Percentiles rank a stretch among this genome's conserved stretches.
Evolutionary conservation across 1,140 invertebrate genomes (phyloP).

Genomic region (Procambarus virginalis): DNA sequence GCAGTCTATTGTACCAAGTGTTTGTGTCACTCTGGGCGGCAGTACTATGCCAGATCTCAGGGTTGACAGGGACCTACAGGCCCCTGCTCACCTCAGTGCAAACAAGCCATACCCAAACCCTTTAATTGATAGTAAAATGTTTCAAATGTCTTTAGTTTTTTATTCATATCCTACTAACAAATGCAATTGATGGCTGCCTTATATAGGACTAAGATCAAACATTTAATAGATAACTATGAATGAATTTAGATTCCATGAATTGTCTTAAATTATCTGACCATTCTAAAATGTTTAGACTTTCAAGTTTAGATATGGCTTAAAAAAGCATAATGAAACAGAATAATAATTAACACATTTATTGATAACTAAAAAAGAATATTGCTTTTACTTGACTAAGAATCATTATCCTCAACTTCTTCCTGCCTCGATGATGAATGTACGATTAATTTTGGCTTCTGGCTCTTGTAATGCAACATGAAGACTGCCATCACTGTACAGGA

Average conservation of each 20-base stretch:
- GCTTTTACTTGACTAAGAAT: slow-evolving; percentile 20
- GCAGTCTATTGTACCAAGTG: slow-evolving; percentile 23
- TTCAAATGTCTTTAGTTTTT: slow-evolving; percentile 60
- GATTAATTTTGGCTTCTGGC: slow-evolving; percentile 47
- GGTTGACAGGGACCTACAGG: slow-evolving; percentile 45
- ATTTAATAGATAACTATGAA: no score
- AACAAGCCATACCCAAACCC: slow-evolving; percentile 64
- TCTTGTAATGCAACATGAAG: slow-evolving; percentile 53
- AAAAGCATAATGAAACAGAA: not conserved
- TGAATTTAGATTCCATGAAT: not conserved
- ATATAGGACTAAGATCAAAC: no score
- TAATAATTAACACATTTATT: not conserved
- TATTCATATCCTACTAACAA: not conserved
- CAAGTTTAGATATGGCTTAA: not conserved
- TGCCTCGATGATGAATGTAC: slow-evolving; percentile 42
- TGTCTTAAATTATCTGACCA: no score
- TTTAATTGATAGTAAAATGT: slow-evolving; percentile 67
- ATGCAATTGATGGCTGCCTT: no score
- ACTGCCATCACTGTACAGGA: slow-evolving; percentile 51
- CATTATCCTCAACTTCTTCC: slow-evolving; percentile 51
- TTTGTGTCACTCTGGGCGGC: slow-evolving; percentile 57
- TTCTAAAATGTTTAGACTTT: no score
- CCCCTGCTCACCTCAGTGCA: slow-evolving; percentile 64
- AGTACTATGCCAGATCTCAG: slow-evolving; percentile 64
- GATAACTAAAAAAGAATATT: not conserved